Conservation (phyloP, 2,797 vertebrate genomes). For the Brachyalestes nurse region DNA sequence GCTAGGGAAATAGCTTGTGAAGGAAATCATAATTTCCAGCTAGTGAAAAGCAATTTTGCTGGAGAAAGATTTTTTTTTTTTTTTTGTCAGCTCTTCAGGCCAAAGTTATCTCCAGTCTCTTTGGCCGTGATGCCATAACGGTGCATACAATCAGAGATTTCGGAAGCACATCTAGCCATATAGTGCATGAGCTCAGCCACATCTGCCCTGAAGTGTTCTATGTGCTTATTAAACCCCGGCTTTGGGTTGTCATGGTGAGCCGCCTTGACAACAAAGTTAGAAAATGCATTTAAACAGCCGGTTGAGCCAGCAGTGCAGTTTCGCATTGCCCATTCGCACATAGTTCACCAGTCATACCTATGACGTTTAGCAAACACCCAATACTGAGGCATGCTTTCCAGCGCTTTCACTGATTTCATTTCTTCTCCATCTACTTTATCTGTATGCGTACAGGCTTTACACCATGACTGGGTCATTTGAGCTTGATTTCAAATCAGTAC, state of each 20-base stretch:
- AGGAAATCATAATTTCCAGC: neutral
- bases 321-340: neutral
- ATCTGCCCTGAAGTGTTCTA: conserved; percentile 4
- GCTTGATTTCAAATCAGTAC: conserved; percentile 1
- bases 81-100: neutral
- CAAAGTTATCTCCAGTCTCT: neutral
- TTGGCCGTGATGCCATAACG: neutral
- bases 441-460: neutral
- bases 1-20: neutral
- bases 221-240: neutral
- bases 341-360: neutral
- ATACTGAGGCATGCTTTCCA: neutral
- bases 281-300: conserved; percentile 4
- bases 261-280: neutral
- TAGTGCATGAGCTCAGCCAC: neutral
- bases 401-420: neutral
- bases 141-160: conserved; percentile 7
- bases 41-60: neutral
- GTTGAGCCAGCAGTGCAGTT: neutral
- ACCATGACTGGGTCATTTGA: neutral
- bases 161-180: neutral
- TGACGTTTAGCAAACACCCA: neutral
- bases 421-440: neutral
- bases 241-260: conserved; percentile 12
- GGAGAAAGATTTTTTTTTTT: neutral